phyloP scores from a whole-genome alignment of 92 coral and sea anemone species.

The Muricea muricata region DNA sequence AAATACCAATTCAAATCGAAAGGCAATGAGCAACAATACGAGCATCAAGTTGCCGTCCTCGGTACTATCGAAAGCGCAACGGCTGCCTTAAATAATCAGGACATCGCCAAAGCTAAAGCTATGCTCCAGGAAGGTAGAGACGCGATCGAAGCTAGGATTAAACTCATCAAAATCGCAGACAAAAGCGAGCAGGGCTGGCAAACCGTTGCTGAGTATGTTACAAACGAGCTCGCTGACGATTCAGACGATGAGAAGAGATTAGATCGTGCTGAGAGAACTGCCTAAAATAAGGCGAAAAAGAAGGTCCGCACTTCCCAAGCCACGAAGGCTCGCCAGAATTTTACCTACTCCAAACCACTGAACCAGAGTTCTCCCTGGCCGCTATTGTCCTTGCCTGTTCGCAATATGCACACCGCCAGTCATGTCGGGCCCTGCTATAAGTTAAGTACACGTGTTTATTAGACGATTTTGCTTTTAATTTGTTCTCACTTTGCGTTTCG shows the following conservation, averaged over 20 bases:
- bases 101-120: neutral
- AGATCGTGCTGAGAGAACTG: neutral
- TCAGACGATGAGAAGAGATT: neutral
- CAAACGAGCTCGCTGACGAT: constrained; percentile 11
- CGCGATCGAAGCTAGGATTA: neutral
- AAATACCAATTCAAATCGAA: constrained; percentile 5
- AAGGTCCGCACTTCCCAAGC: neutral
- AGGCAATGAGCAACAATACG: constrained; percentile 18
- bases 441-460: neutral
- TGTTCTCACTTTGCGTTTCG: neutral
- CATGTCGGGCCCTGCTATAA: constrained; percentile 5
- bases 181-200: neutral
- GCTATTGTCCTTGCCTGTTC: neutral
- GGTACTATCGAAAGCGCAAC: neutral
- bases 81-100: neutral
- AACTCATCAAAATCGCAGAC: neutral
- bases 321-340: neutral
- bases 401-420: neutral
- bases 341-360: neutral
- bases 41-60: neutral
- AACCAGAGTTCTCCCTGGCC: neutral
- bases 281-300: constrained; percentile 11
- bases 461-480: too few relatives aligned
- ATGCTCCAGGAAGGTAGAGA: constrained; percentile 14
- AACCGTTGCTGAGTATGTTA: neutral